Evolutionary conservation across 2,888 invertebrate genomes (phyloP).

Genomic region (Scaptomyza caliginosa): DNA sequence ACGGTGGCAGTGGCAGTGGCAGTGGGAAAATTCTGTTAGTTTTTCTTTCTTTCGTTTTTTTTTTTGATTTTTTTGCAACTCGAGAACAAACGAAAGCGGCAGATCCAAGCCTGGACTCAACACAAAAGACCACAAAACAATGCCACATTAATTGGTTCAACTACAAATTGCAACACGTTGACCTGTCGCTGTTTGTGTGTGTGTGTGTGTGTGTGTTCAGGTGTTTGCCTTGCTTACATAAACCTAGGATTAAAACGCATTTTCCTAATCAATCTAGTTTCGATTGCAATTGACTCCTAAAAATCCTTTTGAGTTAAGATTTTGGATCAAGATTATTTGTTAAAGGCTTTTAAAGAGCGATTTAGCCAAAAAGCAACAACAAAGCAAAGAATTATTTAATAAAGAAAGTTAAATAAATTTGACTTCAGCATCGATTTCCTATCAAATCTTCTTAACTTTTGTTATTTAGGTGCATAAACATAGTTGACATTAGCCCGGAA

Average conservation of each 20-base stretch:
- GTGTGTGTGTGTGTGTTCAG: neutral
- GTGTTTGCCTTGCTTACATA: neutral
- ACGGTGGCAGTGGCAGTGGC: slow-evolving; percentile 36
- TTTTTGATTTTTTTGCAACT: slow-evolving; percentile 18
- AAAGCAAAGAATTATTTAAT: too few relatives aligned
- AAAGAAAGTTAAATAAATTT: too few relatives aligned
- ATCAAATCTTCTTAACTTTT: too few relatives aligned
- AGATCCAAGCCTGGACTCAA: slow-evolving; percentile 3
- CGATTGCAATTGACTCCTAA: too few relatives aligned
- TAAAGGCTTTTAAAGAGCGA: too few relatives aligned
- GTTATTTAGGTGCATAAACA: too few relatives aligned
- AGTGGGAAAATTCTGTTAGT: slow-evolving; percentile 23
- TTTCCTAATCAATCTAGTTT: neutral
- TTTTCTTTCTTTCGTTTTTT: neutral
- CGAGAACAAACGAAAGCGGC: slow-evolving; percentile 17
- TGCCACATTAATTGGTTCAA: slow-evolving; percentile 61
- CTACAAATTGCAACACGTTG: slow-evolving; percentile 52
- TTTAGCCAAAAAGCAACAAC: too few relatives aligned
- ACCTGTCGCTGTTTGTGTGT: neutral
- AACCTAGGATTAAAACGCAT: neutral
- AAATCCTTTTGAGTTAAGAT: too few relatives aligned
- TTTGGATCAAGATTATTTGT: too few relatives aligned
- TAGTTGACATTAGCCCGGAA: too few relatives aligned
- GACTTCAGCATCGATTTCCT: too few relatives aligned
- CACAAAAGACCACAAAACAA: slow-evolving; percentile 44